A percentile compares a stretch with the other conserved stretches of the same genome.
These are phyloP conservation scores for Oryzias celebensis DNA, from an alignment of 2,113 vertebrate genomes.

Conservation along the genomic window DNA sequence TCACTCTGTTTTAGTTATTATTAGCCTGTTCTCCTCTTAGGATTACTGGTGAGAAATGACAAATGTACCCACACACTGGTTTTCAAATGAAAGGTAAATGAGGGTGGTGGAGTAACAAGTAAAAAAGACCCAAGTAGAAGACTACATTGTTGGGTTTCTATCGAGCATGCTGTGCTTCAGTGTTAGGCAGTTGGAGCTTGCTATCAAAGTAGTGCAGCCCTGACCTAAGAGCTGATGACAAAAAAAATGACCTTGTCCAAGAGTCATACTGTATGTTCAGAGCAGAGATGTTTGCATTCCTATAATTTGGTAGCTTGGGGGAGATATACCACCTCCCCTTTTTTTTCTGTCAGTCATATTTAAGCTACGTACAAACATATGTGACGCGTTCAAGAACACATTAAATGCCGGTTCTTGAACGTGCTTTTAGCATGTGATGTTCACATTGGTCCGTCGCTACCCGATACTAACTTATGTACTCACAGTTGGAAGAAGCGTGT, in stretches of 20 bases:
- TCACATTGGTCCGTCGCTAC: too few relatives aligned
- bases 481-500: too few relatives aligned
- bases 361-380: too few relatives aligned
- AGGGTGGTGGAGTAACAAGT: constrained; percentile 15
- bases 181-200: constrained; percentile 7
- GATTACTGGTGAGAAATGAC: constrained; percentile 32
- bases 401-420: too few relatives aligned
- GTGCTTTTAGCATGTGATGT: too few relatives aligned
- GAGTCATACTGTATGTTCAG: neutral
- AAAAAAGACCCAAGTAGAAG: constrained; percentile 3
- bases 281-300: too few relatives aligned
- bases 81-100: constrained; percentile 19
- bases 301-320: too few relatives aligned
- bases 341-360: too few relatives aligned
- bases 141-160: constrained; percentile 7
- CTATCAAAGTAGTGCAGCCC: constrained; percentile 26
- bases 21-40: constrained; percentile 34
- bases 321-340: too few relatives aligned
- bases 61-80: constrained; percentile 27
- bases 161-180: constrained; percentile 15
- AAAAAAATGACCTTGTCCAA: constrained; percentile 18
- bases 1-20: constrained; percentile 44
- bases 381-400: too few relatives aligned
- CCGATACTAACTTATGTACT: too few relatives aligned
- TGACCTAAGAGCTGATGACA: constrained; percentile 32